These are phyloP conservation scores for Pachycephala philippinensis DNA, from an alignment of 2,113 vertebrate species.

Conservation along the genomic window DNA sequence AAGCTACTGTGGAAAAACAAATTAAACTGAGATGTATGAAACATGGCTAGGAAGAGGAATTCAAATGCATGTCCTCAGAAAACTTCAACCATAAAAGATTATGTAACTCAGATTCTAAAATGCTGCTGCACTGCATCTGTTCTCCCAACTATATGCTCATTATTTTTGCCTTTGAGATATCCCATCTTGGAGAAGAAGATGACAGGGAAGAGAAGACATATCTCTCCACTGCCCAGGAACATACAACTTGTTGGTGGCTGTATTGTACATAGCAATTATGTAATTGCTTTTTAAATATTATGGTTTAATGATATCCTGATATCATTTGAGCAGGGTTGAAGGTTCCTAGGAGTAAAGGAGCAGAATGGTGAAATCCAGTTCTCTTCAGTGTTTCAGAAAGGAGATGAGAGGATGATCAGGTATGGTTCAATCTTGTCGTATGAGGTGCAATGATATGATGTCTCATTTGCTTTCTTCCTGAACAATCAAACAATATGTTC, in stretches of 20 bases:
- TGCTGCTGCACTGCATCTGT: neutral
- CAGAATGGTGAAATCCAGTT: neutral
- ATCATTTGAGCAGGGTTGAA: neutral
- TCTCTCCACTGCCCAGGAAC: neutral
- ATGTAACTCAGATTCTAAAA: neutral
- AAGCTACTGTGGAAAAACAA: neutral
- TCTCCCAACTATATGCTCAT: neutral
- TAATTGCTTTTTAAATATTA: neutral
- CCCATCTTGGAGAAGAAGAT: neutral
- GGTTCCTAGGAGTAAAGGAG: neutral
- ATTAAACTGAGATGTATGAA: neutral
- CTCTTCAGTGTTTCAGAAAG: neutral
- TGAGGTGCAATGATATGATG: neutral
- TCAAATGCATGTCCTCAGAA: neutral
- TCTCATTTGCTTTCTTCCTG: neutral
- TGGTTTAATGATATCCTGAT: neutral
- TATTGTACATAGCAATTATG: neutral
- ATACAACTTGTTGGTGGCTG: neutral
- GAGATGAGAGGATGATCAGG: neutral
- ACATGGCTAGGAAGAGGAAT: neutral
- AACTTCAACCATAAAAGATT: neutral
- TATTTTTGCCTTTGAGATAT: neutral
- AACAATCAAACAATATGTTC: neutral
- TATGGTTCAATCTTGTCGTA: neutral
- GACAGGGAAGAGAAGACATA: neutral